Percentiles rank a stretch among this genome's conserved stretches.
Evolutionary conservation across 2,888 invertebrate genomes (phyloP).

Genomic region (Thelaira solivaga): DNA sequence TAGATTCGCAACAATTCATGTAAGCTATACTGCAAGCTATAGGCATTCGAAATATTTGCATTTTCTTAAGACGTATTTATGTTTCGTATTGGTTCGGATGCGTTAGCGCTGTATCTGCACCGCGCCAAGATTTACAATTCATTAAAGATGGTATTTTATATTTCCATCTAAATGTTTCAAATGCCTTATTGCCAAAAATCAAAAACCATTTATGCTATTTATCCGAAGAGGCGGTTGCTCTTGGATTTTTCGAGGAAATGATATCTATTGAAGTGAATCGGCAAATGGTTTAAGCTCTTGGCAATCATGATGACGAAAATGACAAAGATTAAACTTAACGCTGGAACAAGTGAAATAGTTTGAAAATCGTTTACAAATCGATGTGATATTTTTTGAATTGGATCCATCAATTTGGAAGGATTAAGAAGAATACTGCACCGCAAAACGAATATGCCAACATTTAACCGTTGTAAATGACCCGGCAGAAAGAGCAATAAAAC

Average conservation of each 20-base stretch:
- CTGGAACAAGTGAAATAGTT: slow-evolving; percentile 14
- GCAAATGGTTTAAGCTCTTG: slow-evolving; percentile 29
- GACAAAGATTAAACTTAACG: slow-evolving; percentile 15
- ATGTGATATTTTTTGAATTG: slow-evolving; percentile 32
- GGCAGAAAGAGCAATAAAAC: slow-evolving; percentile 42
- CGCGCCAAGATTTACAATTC: slow-evolving; percentile 40
- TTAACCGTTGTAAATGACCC: slow-evolving; percentile 33
- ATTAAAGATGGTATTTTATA: slow-evolving; percentile 24
- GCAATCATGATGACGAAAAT: slow-evolving; percentile 37
- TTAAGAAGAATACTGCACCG: slow-evolving; percentile 16
- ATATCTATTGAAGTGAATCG: slow-evolving; percentile 36
- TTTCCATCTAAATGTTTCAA: slow-evolving; percentile 17
- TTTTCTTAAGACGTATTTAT: no score
- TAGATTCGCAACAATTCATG: no score
- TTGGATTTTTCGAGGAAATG: slow-evolving; percentile 30
- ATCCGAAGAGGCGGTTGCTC: slow-evolving; percentile 14
- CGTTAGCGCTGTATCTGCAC: slow-evolving; percentile 24
- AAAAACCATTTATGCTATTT: no score
- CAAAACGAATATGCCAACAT: slow-evolving; percentile 27
- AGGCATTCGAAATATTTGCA: no score
- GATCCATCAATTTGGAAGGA: slow-evolving; percentile 16
- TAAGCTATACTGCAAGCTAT: no score
- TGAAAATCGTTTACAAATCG: slow-evolving; percentile 37
- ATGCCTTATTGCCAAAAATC: slow-evolving; percentile 12
- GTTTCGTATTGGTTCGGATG: slow-evolving; percentile 33